phyloP scores from a whole-genome alignment of 2,888 invertebrate genomes.

The Caenorhabditis becei region DNA sequence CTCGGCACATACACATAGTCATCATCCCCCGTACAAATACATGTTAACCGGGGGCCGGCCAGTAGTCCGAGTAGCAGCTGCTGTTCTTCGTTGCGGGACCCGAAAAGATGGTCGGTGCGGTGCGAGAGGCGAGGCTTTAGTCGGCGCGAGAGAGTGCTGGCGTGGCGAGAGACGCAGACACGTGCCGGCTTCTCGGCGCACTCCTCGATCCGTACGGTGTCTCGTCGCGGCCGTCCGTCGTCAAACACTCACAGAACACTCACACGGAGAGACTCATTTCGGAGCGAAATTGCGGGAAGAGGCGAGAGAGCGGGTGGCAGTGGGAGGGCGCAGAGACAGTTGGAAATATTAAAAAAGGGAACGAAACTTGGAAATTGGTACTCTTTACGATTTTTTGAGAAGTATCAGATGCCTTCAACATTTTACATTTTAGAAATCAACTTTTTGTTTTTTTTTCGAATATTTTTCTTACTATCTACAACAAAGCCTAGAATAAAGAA shows the following conservation, averaged over 20 bases:
- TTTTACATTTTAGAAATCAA: no score
- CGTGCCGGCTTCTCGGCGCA: constrained; percentile 10
- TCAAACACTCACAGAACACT: constrained; percentile 56
- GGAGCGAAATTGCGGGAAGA: not conserved
- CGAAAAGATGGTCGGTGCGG: constrained; percentile 54
- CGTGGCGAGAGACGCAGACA: constrained; percentile 32
- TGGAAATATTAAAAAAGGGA: not conserved
- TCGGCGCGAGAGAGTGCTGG: not conserved
- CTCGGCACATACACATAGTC: not conserved
- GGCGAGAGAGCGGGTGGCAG: not conserved
- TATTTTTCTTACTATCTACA: no score
- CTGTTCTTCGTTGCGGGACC: constrained; percentile 50
- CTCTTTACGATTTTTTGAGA: constrained; percentile 8
- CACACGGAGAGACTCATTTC: not conserved
- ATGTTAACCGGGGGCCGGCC: constrained; percentile 25
- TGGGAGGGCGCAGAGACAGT: not conserved
- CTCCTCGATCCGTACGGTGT: constrained; percentile 21
- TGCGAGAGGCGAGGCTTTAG: constrained; percentile 45
- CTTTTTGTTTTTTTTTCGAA: no score
- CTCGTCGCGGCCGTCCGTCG: constrained; percentile 1
- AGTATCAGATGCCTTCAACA: no score
- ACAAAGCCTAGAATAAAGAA: no score
- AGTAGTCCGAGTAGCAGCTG: not conserved
- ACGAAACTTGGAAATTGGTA: not conserved
- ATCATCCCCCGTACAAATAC: constrained; percentile 1